These are phyloP conservation scores for Lucinisca nassula DNA, from an alignment of 2,888 invertebrate species.

Conservation along the genomic window DNA sequence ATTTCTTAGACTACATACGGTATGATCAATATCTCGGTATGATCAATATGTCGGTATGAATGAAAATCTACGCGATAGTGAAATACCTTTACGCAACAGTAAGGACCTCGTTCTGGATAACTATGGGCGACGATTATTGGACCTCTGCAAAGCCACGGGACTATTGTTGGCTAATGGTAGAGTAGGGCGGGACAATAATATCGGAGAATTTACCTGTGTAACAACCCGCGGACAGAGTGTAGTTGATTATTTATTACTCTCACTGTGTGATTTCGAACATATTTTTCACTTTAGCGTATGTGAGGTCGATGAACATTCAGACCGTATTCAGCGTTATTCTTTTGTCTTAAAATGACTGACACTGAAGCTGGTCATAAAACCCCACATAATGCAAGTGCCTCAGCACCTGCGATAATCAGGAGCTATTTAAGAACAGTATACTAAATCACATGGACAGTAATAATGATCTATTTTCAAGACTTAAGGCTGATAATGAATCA, in stretches of 20 bases:
- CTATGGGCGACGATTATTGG: not conserved
- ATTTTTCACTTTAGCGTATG: too few species aligned
- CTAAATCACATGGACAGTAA: too few species aligned
- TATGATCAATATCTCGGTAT: conserved; percentile 7
- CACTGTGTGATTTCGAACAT: too few species aligned
- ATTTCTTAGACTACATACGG: not conserved
- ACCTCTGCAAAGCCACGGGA: not conserved
- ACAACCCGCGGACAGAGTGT: not conserved
- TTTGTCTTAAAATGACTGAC: too few species aligned
- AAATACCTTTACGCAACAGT: not conserved
- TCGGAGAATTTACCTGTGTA: not conserved
- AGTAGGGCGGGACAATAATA: not conserved
- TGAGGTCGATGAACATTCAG: too few species aligned
- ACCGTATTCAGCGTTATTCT: too few species aligned
- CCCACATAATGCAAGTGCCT: too few species aligned
- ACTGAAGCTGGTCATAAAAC: too few species aligned
- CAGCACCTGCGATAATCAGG: too few species aligned
- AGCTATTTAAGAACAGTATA: too few species aligned
- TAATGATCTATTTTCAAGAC: too few species aligned
- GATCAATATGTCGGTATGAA: not conserved
- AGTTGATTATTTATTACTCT: not conserved
- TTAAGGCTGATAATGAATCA: too few species aligned
- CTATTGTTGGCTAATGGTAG: not conserved
- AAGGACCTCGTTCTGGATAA: not conserved
- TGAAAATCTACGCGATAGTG: not conserved